A percentile compares a stretch with the other conserved stretches of the same genome.
Evolutionary conservation across 2,113 vertebrate genomes (phyloP).

Genomic region (Scortum barcoo): DNA sequence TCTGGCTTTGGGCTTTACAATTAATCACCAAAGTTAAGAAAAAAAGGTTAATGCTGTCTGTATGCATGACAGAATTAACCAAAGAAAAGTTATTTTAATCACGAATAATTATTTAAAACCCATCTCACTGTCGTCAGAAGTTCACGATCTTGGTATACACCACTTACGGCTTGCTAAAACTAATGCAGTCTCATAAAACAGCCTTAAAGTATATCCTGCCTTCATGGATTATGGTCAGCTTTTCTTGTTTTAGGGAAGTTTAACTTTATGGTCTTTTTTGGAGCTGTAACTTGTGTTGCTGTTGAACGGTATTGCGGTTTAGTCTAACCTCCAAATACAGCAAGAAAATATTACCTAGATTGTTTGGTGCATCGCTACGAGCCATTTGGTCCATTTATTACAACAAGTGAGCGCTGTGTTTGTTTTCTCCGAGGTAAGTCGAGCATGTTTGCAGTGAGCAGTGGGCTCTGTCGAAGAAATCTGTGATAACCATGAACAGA

Average conservation of each 20-base stretch:
- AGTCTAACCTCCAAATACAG: not conserved
- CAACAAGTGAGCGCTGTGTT: not conserved
- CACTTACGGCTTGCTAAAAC: not conserved
- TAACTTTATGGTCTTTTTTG: not conserved
- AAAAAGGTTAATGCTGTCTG: constrained; percentile 20
- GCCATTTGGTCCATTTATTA: not conserved
- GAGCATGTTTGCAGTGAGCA: not conserved
- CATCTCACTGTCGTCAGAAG: not conserved
- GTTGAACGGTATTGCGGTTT: not conserved
- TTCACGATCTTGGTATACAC: too few relatives aligned
- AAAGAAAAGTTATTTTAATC: not conserved
- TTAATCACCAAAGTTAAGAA: constrained; percentile 31
- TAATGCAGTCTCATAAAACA: not conserved
- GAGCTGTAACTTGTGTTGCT: not conserved
- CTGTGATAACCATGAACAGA: not conserved
- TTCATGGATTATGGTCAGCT: not conserved
- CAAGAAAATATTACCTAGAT: not conserved
- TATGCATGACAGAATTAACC: constrained; percentile 10
- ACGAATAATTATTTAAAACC: not conserved
- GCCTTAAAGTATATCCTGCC: not conserved
- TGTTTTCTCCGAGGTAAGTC: not conserved
- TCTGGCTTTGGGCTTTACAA: constrained; percentile 25
- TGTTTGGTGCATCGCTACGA: not conserved
- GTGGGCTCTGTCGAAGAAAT: not conserved
- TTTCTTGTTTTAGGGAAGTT: not conserved